These are phyloP conservation scores for Brotula barbata DNA, from an alignment of 2,797 vertebrate species.

Conservation along the genomic window DNA sequence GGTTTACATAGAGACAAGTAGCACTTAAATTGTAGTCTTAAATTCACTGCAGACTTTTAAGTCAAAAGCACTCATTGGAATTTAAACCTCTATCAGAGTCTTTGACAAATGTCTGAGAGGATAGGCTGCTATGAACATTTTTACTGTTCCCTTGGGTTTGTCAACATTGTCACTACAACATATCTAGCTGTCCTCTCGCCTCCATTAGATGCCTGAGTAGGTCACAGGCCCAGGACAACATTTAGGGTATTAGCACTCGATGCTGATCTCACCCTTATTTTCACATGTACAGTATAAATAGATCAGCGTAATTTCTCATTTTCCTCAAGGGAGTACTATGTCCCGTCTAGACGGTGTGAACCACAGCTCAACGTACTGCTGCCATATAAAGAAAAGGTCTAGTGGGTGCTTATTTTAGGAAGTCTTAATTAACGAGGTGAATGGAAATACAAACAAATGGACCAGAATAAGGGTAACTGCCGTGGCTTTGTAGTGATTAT, in stretches of 20 bases:
- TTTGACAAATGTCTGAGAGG: too few species aligned
- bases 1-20: too few species aligned
- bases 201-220: conserved; percentile 38
- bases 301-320: conserved; percentile 40
- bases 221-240: conserved; percentile 37
- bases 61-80: too few species aligned
- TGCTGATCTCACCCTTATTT: conserved; percentile 23
- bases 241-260: conserved; percentile 39
- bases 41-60: too few species aligned
- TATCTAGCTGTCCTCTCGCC: conserved; percentile 15
- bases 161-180: background rate
- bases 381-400: conserved; percentile 34
- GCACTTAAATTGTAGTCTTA: too few species aligned
- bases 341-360: conserved; percentile 1
- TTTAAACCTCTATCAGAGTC: too few species aligned
- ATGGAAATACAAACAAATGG: background rate
- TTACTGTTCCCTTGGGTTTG: conserved; percentile 4
- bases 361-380: background rate
- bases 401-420: conserved; percentile 12
- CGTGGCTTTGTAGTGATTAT: background rate
- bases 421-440: background rate
- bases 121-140: too few species aligned
- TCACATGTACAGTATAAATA: conserved; percentile 50
- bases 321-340: conserved; percentile 25
- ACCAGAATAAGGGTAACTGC: background rate